phyloP scores from a whole-genome alignment of 2,797 vertebrate genomes.

The Urocyon cinereoargenteus region DNA sequence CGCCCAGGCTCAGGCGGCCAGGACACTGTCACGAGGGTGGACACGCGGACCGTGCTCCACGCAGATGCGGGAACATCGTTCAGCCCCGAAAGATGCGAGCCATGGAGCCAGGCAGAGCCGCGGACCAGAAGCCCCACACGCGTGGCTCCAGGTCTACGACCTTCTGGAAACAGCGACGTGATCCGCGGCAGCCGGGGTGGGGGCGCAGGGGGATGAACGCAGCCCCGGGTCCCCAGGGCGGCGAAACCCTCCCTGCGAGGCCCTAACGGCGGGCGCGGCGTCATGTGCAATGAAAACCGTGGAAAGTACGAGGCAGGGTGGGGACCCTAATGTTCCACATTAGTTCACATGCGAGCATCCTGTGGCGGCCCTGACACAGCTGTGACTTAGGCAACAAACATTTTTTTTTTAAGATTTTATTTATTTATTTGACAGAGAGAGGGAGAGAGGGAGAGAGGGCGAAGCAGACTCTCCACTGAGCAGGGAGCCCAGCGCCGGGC shows the following conservation, averaged over 20 bases:
- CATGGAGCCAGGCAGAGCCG: not conserved
- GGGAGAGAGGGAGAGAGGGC: no score
- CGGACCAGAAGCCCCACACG: no score
- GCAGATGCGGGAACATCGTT: not conserved
- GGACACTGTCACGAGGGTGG: not conserved
- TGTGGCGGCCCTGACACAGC: not conserved
- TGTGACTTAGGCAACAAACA: no score
- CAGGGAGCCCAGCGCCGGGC: no score
- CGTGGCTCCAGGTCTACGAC: not conserved
- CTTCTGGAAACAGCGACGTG: not conserved
- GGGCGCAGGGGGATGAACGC: not conserved
- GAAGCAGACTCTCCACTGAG: no score
- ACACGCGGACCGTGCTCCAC: not conserved
- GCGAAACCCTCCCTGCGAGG: not conserved
- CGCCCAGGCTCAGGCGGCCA: not conserved
- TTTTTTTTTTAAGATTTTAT: no score
- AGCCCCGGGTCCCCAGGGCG: not conserved
- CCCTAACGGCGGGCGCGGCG: fast-evolving
- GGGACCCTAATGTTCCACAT: no score
- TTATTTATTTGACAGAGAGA: no score
- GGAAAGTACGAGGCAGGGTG: not conserved
- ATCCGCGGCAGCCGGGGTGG: fast-evolving
- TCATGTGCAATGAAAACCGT: not conserved
- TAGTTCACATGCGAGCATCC: fast-evolving
- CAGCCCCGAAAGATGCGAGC: not conserved